Conservation (phyloP, 2,888 invertebrate species). For the Gymnocheta viridis region DNA sequence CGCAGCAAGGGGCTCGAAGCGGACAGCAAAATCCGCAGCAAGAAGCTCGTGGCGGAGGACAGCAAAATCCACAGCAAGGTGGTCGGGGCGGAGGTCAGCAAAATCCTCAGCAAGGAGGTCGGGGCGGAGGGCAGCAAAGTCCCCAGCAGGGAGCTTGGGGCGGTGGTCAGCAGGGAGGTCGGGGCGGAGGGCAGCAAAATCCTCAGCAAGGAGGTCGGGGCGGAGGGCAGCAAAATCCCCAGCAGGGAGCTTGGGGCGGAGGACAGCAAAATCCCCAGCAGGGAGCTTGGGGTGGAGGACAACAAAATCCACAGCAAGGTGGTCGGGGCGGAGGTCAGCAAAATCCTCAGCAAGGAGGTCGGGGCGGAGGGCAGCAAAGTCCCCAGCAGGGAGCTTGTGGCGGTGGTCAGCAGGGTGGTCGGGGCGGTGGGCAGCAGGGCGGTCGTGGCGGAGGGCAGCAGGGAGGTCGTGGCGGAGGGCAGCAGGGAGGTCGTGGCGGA, state of each 20-base stretch:
- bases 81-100: neutral
- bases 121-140: slow-evolving; percentile 1
- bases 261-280: slow-evolving; percentile 19
- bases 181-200: slow-evolving; percentile 22
- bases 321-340: neutral
- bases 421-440: slow-evolving; percentile 26
- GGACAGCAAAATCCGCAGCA: slow-evolving; percentile 33
- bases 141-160: neutral
- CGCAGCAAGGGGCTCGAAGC: slow-evolving; percentile 20
- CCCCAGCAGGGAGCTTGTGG: slow-evolving; percentile 9
- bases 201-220: neutral
- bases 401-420: slow-evolving; percentile 5
- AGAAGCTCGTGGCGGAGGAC: slow-evolving; percentile 23
- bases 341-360: slow-evolving; percentile 13
- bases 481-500: slow-evolving; percentile 5
- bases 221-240: slow-evolving; percentile 33
- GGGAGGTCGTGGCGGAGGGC: slow-evolving; percentile 9
- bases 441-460: neutral
- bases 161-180: neutral
- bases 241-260: neutral
- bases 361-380: slow-evolving; percentile 2
- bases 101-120: slow-evolving; percentile 28
- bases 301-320: slow-evolving; percentile 28
- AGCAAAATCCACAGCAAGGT: slow-evolving; percentile 29
- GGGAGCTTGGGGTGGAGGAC: neutral